Evolutionary conservation across 2,888 invertebrate genomes (phyloP), one percentile per base, ranked within the genome.

Genomic region (Aporophyla nigra): DNA sequence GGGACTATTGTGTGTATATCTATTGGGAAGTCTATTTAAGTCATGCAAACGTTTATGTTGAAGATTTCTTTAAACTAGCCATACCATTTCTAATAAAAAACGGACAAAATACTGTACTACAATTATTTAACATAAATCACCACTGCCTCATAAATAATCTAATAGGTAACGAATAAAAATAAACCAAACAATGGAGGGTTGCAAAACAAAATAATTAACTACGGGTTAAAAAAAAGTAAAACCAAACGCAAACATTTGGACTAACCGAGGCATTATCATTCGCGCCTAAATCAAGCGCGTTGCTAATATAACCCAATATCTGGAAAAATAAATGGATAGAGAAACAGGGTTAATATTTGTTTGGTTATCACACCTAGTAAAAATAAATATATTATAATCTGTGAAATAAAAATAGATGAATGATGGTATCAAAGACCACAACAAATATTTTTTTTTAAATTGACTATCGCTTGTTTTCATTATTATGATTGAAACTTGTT

Each of bases 221-320:
- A 73, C 0, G 3, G 24, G 51, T 56, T 65, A 43, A 73, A 69
- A 71, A 65, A 56, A 33, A 43, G 63, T 58, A 58, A 75, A 85
- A 82, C 80, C 83, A 88, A 78, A 85, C 71, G 54, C 66, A 89
- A 93, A 91, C 74, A 92, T 89, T 78, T 80, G 82, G 83, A 96
- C 96, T 95, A 94, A 96, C 95, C 95, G 92, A 91, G 76, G 89
- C 88, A 89, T 91, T 92, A 87, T 95, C 95, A 90, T 91, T 92
- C 80, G 92, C 90, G 85, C 93, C 91, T 89, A 94, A 87, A 90
- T 96, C 95, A 89, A 96, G 93, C 78, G 93, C 94, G 90, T 95
- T 94, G 93, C 92, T 94, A 86, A 96, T 91, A 92, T 94, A 96
- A 91, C 93, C 93, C 86, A 96, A 90, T 90, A 96, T 96, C 96